Percentiles rank a stretch among this genome's conserved stretches.
Conservation (phyloP, 1,140 invertebrate species). For the Lordiphosa mommai region DNA sequence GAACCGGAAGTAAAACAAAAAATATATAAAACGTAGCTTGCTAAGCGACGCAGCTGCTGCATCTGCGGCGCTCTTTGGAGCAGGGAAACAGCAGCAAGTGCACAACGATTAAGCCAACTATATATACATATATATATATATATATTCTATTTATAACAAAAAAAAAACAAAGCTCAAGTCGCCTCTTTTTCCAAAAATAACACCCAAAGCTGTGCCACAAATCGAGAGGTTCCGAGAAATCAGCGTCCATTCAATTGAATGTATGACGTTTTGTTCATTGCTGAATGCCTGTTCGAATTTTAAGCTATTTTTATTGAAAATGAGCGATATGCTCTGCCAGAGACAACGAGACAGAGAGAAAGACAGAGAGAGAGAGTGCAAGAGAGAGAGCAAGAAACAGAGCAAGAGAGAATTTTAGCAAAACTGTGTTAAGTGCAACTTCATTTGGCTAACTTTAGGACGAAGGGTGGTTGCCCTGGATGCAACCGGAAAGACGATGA, state of each 20-base stretch:
- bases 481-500: slow-evolving; percentile 41
- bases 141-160: slow-evolving; percentile 10
- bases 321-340: slow-evolving; percentile 64
- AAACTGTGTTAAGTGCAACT: slow-evolving; percentile 67
- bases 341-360: slow-evolving; percentile 21
- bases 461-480: slow-evolving; percentile 32
- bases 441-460: slow-evolving; percentile 22
- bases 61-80: slow-evolving; percentile 65
- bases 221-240: background rate
- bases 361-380: slow-evolving; percentile 1
- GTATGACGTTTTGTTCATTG: slow-evolving; percentile 7
- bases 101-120: slow-evolving; percentile 43
- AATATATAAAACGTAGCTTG: slow-evolving; percentile 39
- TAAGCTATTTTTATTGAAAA: slow-evolving; percentile 78
- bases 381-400: slow-evolving; percentile 11
- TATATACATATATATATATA: background rate
- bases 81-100: slow-evolving; percentile 65
- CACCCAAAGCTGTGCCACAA: background rate
- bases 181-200: slow-evolving; percentile 1
- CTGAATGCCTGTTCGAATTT: slow-evolving; percentile 70
- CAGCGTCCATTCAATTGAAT: slow-evolving; percentile 4
- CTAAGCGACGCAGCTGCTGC: slow-evolving; percentile 33
- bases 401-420: slow-evolving; percentile 11
- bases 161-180: slow-evolving; percentile 22
- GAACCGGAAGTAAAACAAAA: slow-evolving; percentile 68